Base-by-base conservation (phyloP, 2,888 invertebrate genomes). In the Caradrina kadenii region DNA sequence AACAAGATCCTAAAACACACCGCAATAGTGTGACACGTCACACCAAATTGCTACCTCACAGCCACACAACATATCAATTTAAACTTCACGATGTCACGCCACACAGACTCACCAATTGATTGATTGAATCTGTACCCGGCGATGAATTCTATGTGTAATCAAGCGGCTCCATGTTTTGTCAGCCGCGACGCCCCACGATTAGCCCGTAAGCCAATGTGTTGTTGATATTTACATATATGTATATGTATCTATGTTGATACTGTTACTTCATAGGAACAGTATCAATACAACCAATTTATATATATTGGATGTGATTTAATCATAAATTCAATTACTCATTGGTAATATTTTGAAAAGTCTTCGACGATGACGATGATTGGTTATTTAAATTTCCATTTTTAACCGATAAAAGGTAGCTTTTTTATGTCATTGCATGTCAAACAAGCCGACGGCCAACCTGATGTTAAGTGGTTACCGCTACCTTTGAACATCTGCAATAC, bases 91-190 rank as follows among this genome's bases (percentile, higher is more conserved):
- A 53, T 55, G 65, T 65, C 52, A 50, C 49, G 31, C 7, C 39
- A 60, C 31, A 60, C 64, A 64, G 35, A 49, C 66, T 55, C 22
- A 53, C 52, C 62, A 62, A 67, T 79, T 86, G 89, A 90, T 88
- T 89, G 88, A 91, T 89, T 87, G 87, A 88, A 89, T 89, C 86
- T 79, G 85, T 84, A 82, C 86, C 82, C 69, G 69, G 76, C 74
- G 54, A 48, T 81, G 79, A 80, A 76, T 73, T 62, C 66, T 86
- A 45, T 45, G 83, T 82, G 84, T 92, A 93, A 93, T 93, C 92
- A 92, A 89, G 83, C 88, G 86, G 78, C 83, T 76, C 83, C 84
- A 82, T 93, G 92, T 93, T 93, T 91, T 93, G 92, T 89, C 93
- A 93, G 92, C 82, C 90, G 83, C 82, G 76, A 72, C 83, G 79